phyloP scores from a whole-genome alignment of 2,888 invertebrate species.

The Octonoba sinensis region DNA sequence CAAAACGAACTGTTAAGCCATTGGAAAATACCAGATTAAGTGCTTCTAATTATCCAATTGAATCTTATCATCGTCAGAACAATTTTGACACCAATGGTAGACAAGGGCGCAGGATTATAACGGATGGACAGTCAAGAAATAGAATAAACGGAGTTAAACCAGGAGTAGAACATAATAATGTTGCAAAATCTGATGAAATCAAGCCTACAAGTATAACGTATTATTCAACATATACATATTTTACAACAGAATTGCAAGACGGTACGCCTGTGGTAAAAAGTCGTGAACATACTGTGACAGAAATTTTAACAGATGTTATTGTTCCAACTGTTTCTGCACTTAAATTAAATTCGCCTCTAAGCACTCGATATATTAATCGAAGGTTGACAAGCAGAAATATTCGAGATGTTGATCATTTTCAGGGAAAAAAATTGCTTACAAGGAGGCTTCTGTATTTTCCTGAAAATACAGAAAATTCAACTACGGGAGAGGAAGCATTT shows the following conservation, averaged over 20 bases:
- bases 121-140: not conserved
- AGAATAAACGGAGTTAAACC: slow-evolving; percentile 4
- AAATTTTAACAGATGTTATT: slow-evolving; percentile 60
- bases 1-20: slow-evolving; percentile 24
- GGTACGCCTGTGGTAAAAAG: slow-evolving; percentile 60
- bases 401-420: not conserved
- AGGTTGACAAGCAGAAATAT: not conserved
- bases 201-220: slow-evolving; percentile 65
- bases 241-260: slow-evolving; percentile 63
- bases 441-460: slow-evolving; percentile 28
- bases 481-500: not conserved
- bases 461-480: not conserved
- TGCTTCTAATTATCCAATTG: not conserved
- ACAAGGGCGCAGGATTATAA: slow-evolving; percentile 26
- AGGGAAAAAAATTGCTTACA: not conserved
- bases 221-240: slow-evolving; percentile 66
- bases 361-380: slow-evolving; percentile 1
- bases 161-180: not conserved
- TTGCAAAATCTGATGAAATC: slow-evolving; percentile 13
- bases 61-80: slow-evolving; percentile 8
- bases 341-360: not conserved
- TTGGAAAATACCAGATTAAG: not conserved
- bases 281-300: slow-evolving; percentile 64
- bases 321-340: slow-evolving; percentile 50
- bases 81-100: slow-evolving; percentile 42